Evolutionary conservation across 2,797 vertebrate species (phyloP), one percentile per base, ranked within the genome.

Genomic region (Labeo calbasu): DNA sequence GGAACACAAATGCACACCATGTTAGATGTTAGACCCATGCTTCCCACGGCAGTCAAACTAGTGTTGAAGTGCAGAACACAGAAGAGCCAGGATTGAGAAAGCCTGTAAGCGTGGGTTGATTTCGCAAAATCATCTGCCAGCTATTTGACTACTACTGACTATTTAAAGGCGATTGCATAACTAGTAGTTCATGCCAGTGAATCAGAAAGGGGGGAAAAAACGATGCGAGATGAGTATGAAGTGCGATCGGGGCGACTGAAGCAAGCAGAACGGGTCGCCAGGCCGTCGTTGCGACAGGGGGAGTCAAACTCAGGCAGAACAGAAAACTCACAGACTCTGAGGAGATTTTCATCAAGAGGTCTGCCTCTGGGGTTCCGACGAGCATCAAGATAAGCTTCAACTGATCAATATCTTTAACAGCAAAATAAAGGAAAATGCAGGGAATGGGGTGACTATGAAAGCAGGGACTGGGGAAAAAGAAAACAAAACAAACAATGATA

Each of bases 321-420:
- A 83, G 57, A 59, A 65, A 94, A 99, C 97, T 98, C 97, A 99
- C 97, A 96, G 97, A 96, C 93, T 98, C 97, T 87, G 97, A 99
- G 92, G 97, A 98, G 93, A 97, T 96, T 97, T 99, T 99, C 96
- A 96, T 97, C 96, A 97, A 96, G 94, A 99, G 95, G 93, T 98
- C 96, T 89, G 97, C 94, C 94, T 95, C 97, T 95, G 97, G 97
- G 87, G 96, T 97, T 95, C 97, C 97, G 93, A 98, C 96, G 94
- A 98, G 96, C 95, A 94, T 95, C 96, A 99, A 96, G 95, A 99
- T 98, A 94, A 96, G 96, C 96, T 97, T 97, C 97, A 99, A 97
- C 94, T 98, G 97, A 98, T 98, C 97, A 99, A 99, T 98, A 96
- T 99, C 97, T 99, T 97, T 92, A 94, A 92, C 92, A 93, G 94